phyloP scores from a whole-genome alignment of 2,888 invertebrate species.

The Amphipoea oculea region DNA sequence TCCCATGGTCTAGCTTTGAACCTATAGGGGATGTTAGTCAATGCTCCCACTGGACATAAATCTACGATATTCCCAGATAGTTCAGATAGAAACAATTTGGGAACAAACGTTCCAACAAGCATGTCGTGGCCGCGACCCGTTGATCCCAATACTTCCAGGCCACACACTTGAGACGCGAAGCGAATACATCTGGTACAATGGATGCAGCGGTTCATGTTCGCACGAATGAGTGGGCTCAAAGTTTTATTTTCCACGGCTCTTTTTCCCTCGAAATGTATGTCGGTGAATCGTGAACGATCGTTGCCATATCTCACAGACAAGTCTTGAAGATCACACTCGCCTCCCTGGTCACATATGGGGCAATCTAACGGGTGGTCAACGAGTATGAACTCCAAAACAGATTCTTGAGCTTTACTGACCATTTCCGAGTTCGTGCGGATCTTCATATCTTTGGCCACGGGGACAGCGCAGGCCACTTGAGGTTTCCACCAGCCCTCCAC shows the following conservation, averaged over 20 bases:
- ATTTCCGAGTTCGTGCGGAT: constrained; percentile 98
- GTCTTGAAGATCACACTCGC: constrained; percentile 98
- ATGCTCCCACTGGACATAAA: constrained; percentile 99
- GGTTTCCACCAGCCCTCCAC: constrained; percentile 99
- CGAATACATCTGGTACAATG: constrained; percentile 99
- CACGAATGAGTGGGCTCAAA: constrained; percentile 98
- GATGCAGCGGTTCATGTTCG: constrained; percentile 99
- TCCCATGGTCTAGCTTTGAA: constrained; percentile 99
- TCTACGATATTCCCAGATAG: constrained; percentile 99
- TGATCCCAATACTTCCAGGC: constrained; percentile 98
- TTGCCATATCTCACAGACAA: constrained; percentile 99
- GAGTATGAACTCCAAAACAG: constrained; percentile 99
- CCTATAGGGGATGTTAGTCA: constrained; percentile 98
- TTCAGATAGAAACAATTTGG: constrained; percentile 99
- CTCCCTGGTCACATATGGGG: constrained; percentile 99
- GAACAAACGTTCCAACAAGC: constrained; percentile 99
- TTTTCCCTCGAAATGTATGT: constrained; percentile 97
- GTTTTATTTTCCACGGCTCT: constrained; percentile 99
- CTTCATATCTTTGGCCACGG: constrained; percentile 98
- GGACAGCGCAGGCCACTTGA: constrained; percentile 99
- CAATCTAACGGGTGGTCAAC: constrained; percentile 99
- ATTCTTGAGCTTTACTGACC: constrained; percentile 92
- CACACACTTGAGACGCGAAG: constrained; percentile 99
- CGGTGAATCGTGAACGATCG: constrained; percentile 97
- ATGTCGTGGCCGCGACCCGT: constrained; percentile 98